These are phyloP conservation scores for Chesias legatella DNA, from an alignment of 2,888 invertebrate genomes.

Conservation along the genomic window DNA sequence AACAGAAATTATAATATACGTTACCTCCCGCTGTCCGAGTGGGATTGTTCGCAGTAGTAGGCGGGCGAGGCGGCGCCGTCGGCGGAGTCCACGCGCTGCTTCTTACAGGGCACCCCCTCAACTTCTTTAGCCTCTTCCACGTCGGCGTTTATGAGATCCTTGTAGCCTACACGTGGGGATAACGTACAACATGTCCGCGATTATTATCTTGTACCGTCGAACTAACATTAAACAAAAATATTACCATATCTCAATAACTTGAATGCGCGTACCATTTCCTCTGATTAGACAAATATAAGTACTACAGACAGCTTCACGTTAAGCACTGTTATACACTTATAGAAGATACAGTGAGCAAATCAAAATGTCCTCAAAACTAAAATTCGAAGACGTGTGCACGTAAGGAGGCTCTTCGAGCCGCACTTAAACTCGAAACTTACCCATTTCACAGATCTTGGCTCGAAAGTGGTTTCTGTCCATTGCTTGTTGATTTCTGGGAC, in stretches of 20 bases:
- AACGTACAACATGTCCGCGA: too few relatives aligned
- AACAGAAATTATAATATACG: neutral
- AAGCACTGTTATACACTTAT: too few relatives aligned
- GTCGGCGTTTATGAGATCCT: slow-evolving; percentile 47
- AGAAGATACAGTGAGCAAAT: too few relatives aligned
- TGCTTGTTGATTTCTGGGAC: slow-evolving; percentile 46
- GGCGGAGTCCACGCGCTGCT: slow-evolving; percentile 49
- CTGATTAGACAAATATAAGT: too few relatives aligned
- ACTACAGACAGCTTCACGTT: too few relatives aligned
- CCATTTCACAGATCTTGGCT: slow-evolving; percentile 58
- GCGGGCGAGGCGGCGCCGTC: slow-evolving; percentile 40
- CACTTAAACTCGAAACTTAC: slow-evolving; percentile 41
- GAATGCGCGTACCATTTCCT: too few relatives aligned
- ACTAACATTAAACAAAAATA: too few relatives aligned
- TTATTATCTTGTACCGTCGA: too few relatives aligned
- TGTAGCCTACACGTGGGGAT: slow-evolving; percentile 49
- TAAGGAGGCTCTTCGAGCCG: too few relatives aligned
- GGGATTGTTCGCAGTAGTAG: slow-evolving; percentile 41
- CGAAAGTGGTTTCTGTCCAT: slow-evolving; percentile 54
- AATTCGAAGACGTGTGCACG: too few relatives aligned
- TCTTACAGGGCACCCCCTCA: slow-evolving; percentile 47
- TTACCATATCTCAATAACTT: too few relatives aligned
- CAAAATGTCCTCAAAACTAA: too few relatives aligned
- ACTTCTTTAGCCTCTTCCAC: slow-evolving; percentile 26
- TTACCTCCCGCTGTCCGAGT: slow-evolving; percentile 47